A percentile compares a stretch with the other conserved stretches of the same genome.
Evolutionary conservation across 2,113 vertebrate genomes (phyloP).

Genomic region (Corythornis cristatus): DNA sequence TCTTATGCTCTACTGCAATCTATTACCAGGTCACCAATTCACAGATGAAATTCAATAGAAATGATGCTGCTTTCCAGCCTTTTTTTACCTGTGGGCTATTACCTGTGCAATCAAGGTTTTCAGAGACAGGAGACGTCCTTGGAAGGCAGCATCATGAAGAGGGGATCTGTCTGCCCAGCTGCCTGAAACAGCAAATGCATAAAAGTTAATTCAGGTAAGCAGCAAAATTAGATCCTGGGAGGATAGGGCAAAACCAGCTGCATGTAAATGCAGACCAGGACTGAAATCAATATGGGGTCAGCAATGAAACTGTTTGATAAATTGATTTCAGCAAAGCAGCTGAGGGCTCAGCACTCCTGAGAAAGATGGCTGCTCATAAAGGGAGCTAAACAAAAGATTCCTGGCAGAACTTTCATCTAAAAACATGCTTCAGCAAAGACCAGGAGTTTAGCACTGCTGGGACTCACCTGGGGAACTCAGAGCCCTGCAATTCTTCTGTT

Average conservation of each 20-base stretch:
- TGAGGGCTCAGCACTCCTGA: not conserved
- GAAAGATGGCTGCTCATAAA: not conserved
- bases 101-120: constrained; percentile 88
- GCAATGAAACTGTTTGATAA: not conserved
- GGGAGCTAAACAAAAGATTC: not conserved
- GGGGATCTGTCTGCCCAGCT: constrained; percentile 88
- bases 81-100: constrained; percentile 37
- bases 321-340: not conserved
- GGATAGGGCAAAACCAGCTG: not conserved
- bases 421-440: not conserved
- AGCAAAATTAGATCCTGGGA: not conserved
- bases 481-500: not conserved
- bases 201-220: not conserved
- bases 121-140: constrained; percentile 87
- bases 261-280: not conserved
- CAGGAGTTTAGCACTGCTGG: not conserved
- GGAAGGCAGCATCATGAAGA: constrained; percentile 92
- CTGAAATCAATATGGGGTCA: not conserved
- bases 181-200: constrained; percentile 74
- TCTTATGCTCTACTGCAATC: not conserved
- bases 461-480: not conserved
- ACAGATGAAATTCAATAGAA: not conserved
- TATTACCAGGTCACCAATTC: not conserved
- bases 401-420: not conserved
- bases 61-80: not conserved